These are phyloP conservation scores for Odobenus rosmarus DNA, from an alignment of 2,113 vertebrate species.

Conservation along the genomic window DNA sequence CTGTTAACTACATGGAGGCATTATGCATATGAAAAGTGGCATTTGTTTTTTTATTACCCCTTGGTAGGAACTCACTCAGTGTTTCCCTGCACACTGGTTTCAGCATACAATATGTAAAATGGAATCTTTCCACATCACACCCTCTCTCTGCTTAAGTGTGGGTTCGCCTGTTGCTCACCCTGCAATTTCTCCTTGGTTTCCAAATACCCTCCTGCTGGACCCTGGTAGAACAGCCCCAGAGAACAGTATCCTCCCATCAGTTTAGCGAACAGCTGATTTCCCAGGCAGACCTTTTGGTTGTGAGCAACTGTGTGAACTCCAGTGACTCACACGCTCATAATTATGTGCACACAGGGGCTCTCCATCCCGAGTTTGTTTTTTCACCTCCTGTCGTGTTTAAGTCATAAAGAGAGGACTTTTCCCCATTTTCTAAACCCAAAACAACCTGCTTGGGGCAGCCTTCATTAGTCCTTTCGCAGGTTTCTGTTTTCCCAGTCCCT, in stretches of 20 bases:
- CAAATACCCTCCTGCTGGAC: slow-evolving; percentile 49
- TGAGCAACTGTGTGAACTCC: slow-evolving; percentile 77
- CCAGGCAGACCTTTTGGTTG: slow-evolving; percentile 77
- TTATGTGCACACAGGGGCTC: slow-evolving; percentile 81
- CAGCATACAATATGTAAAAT: slow-evolving; percentile 61
- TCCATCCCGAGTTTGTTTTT: slow-evolving; percentile 84
- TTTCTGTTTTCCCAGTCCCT: slow-evolving; percentile 80
- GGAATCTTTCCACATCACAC: slow-evolving; percentile 79
- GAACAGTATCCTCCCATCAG: neutral
- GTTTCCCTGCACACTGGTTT: slow-evolving; percentile 48
- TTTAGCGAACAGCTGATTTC: slow-evolving; percentile 72
- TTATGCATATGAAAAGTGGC: slow-evolving; percentile 39
- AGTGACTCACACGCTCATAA: slow-evolving; percentile 81
- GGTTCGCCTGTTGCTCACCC: slow-evolving; percentile 72
- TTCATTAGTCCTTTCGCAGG: slow-evolving; percentile 71
- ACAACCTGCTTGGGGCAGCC: slow-evolving; percentile 79
- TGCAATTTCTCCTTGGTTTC: slow-evolving; percentile 74
- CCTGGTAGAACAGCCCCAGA: slow-evolving; percentile 68
- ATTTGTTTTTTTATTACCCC: slow-evolving; percentile 69
- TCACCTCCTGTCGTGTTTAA: slow-evolving; percentile 82
- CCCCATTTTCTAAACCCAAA: slow-evolving; percentile 61
- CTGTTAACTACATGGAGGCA: slow-evolving; percentile 27
- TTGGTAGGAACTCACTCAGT: slow-evolving; percentile 69
- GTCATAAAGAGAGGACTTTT: slow-evolving; percentile 74
- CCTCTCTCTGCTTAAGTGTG: slow-evolving; percentile 64